Evolutionary conservation across 2,113 vertebrate genomes (phyloP).

Genomic region (Sclerurus mexicanus): DNA sequence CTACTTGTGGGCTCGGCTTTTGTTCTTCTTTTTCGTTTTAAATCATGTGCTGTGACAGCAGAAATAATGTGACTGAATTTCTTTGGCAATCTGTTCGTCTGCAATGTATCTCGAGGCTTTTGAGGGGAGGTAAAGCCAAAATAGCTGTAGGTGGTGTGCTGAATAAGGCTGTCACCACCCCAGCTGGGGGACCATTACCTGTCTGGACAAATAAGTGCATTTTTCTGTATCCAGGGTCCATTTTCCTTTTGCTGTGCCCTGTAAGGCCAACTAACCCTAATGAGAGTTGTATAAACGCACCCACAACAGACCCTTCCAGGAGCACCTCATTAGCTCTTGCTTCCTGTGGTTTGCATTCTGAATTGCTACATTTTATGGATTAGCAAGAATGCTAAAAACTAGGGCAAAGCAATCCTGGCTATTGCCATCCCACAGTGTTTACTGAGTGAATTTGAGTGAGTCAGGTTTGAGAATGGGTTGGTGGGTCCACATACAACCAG

Average conservation of each 20-base stretch:
- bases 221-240: background rate
- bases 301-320: background rate
- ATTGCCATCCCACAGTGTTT: background rate
- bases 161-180: background rate
- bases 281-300: background rate
- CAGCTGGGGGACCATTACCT: background rate
- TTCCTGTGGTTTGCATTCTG: background rate
- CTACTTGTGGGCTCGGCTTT: background rate
- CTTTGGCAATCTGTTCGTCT: background rate
- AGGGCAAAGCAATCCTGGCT: background rate
- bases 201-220: background rate
- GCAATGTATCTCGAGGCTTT: background rate
- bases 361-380: background rate
- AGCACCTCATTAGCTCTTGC: background rate
- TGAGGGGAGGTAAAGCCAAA: background rate
- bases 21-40: background rate
- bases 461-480: background rate
- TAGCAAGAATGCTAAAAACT: background rate
- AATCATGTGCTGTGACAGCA: background rate
- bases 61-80: conserved; percentile 8
- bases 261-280: background rate
- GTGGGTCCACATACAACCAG: background rate
- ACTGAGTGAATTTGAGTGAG: background rate
- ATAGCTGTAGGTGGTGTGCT: background rate
- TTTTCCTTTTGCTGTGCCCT: background rate